A percentile compares a stretch with the other conserved stretches of the same genome.
Conservation (phyloP, 2,888 invertebrate species). For the Euproctis similis region DNA sequence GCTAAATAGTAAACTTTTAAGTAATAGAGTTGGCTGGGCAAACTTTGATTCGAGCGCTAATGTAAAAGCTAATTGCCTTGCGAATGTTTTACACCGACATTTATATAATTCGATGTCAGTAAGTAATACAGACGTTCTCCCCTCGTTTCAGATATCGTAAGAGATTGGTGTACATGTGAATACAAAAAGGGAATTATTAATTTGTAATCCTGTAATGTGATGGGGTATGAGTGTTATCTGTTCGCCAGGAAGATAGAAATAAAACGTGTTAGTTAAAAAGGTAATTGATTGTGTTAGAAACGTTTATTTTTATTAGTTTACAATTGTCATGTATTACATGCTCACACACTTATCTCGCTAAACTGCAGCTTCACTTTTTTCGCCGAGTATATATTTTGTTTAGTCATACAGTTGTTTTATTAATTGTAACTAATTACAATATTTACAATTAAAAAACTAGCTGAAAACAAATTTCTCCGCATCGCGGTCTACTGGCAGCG, state of each 20-base stretch:
- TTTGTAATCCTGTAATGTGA: slow-evolving; percentile 36
- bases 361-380: no score
- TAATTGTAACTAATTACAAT: no score
- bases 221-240: slow-evolving; percentile 40
- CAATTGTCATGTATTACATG: no score
- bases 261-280: slow-evolving; percentile 45
- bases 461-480: no score
- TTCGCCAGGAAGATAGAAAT: slow-evolving; percentile 35
- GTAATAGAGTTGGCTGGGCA: slow-evolving; percentile 6
- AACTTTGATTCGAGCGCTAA: slow-evolving; percentile 15
- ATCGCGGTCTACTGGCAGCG: no score
- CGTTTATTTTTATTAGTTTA: no score
- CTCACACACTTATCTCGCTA: no score
- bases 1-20: slow-evolving; percentile 11
- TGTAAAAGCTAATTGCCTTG: slow-evolving; percentile 22
- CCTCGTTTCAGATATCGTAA: slow-evolving; percentile 57
- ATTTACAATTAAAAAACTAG: no score
- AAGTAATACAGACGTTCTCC: slow-evolving; percentile 40
- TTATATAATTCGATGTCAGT: slow-evolving; percentile 26
- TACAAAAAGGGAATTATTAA: slow-evolving; percentile 18
- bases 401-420: no score
- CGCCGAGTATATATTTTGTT: no score
- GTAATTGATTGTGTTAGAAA: no score
- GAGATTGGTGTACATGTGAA: slow-evolving; percentile 27
- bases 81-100: slow-evolving; percentile 20